Conservation (phyloP, 2,797 vertebrate genomes). For the Otus scops region DNA sequence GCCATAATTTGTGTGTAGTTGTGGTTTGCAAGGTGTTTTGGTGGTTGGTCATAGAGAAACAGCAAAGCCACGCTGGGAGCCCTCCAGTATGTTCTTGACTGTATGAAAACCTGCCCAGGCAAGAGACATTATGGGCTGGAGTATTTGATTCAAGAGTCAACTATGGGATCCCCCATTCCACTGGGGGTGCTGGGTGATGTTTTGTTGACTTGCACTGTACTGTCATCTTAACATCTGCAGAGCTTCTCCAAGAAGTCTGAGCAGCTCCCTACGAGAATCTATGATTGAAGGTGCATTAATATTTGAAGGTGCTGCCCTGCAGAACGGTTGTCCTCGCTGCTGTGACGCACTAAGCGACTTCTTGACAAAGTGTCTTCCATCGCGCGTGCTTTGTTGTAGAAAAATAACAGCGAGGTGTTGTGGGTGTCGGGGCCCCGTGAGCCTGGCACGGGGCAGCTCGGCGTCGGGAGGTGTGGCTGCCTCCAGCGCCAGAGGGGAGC, state of each 20-base stretch:
- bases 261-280: background rate
- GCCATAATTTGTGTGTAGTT: rapidly evolving
- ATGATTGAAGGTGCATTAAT: background rate
- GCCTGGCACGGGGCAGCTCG: background rate
- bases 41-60: background rate
- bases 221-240: background rate
- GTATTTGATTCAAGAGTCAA: rapidly evolving
- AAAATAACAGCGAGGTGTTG: rapidly evolving
- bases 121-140: background rate
- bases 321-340: background rate
- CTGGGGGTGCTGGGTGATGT: background rate
- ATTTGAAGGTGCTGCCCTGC: background rate
- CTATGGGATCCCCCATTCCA: background rate
- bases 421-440: background rate
- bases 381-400: rapidly evolving
- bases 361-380: rapidly evolving
- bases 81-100: background rate
- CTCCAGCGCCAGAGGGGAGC: background rate
- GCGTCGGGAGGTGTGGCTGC: rapidly evolving
- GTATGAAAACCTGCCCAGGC: background rate
- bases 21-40: background rate
- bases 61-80: rapidly evolving
- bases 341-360: background rate
- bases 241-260: background rate
- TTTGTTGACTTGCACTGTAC: background rate